Evolutionary conservation across 2,113 vertebrate genomes (phyloP).

Genomic region (Astur gentilis): DNA sequence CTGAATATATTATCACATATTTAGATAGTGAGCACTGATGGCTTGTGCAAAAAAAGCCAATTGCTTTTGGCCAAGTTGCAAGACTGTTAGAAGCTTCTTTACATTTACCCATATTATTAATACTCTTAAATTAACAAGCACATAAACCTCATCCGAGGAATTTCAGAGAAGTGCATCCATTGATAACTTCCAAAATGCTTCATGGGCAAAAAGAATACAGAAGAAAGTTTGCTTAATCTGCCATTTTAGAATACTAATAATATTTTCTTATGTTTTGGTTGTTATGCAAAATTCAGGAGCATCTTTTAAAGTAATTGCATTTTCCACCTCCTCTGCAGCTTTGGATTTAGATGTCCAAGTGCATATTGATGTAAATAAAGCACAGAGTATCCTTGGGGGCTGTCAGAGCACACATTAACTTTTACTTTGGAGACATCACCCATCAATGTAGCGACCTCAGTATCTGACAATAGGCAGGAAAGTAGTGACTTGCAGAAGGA

Average conservation of each 20-base stretch:
- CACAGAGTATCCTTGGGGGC: not conserved
- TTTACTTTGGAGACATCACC: not conserved
- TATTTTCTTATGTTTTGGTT: not conserved
- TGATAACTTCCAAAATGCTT: not conserved
- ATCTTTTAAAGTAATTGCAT: not conserved
- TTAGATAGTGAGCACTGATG: not conserved
- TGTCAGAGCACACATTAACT: not conserved
- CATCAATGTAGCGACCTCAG: not conserved
- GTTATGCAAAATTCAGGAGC: not conserved
- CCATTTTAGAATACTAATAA: not conserved
- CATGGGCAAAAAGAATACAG: not conserved
- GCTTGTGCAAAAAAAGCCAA: not conserved
- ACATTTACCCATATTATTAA: not conserved
- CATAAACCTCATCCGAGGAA: not conserved
- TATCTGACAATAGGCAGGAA: not conserved
- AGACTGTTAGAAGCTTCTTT: not conserved
- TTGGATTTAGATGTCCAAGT: not conserved
- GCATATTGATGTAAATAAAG: not conserved
- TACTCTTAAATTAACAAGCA: not conserved
- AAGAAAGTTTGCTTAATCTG: not conserved
- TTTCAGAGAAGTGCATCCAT: not conserved
- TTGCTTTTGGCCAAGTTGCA: not conserved
- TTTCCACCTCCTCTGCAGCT: not conserved
- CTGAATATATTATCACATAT: not conserved
- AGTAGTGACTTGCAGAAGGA: not conserved